phyloP scores from a whole-genome alignment of 2,888 invertebrate species.

The Phengaris arion region DNA sequence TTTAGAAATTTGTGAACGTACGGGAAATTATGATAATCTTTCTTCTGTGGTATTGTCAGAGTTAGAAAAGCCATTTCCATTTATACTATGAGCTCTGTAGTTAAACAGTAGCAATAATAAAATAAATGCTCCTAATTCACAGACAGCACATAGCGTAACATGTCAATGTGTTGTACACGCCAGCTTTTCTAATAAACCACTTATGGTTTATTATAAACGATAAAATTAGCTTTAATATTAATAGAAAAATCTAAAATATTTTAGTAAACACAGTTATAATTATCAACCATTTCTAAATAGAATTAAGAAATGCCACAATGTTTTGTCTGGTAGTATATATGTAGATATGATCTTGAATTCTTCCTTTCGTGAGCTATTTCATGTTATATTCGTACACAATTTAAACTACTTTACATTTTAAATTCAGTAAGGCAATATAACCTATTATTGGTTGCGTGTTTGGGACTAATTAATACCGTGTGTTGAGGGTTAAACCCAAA shows the following conservation, averaged over 20 bases:
- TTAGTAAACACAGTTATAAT: background rate
- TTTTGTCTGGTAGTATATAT: background rate
- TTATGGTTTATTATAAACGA: too few species aligned
- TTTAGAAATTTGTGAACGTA: too few species aligned
- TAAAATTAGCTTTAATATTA: background rate
- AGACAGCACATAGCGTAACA: too few species aligned
- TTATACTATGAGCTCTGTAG: too few species aligned
- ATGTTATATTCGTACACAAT: background rate
- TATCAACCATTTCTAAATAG: too few species aligned
- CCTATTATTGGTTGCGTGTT: background rate
- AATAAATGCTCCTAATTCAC: too few species aligned
- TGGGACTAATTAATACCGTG: constrained; percentile 4
- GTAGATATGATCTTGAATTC: background rate
- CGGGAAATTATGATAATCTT: too few species aligned
- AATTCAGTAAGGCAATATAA: background rate
- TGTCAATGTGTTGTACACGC: too few species aligned
- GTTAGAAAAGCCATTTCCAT: too few species aligned
- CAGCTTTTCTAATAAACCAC: too few species aligned
- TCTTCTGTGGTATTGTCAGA: too few species aligned
- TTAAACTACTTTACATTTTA: background rate
- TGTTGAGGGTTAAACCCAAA: constrained; percentile 14
- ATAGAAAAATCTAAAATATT: background rate
- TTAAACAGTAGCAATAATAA: too few species aligned
- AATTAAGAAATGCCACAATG: background rate
- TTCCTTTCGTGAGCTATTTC: background rate